These are phyloP conservation scores for Nesometra sesokonis DNA, from an alignment of 35 echinoderm and acorn worm genomes.

Conservation along the genomic window DNA sequence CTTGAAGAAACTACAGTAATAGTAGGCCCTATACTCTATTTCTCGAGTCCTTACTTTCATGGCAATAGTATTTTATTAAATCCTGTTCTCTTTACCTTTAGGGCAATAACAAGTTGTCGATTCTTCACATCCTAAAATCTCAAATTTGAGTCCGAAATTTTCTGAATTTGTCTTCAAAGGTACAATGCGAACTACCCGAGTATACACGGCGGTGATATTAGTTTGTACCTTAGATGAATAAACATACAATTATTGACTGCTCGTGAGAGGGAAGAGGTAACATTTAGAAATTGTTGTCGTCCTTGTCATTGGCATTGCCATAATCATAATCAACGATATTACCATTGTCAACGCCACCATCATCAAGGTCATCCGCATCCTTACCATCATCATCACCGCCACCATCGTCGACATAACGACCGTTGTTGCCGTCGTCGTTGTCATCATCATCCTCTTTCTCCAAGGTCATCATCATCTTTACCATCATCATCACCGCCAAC, in stretches of 20 bases:
- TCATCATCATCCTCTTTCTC: too few species aligned
- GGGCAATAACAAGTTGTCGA: not conserved
- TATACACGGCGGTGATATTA: not conserved
- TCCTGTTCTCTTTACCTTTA: too few species aligned
- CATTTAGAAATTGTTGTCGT: not conserved
- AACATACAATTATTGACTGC: too few species aligned
- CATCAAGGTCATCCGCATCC: not conserved
- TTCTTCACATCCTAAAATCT: not conserved
- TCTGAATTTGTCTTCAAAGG: not conserved
- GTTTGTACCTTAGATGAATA: not conserved
- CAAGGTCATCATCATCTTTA: too few species aligned
- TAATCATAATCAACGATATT: not conserved
- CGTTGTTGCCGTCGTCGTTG: too few species aligned
- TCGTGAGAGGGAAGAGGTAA: too few species aligned
- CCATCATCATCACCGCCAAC: not conserved
- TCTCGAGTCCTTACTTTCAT: too few species aligned
- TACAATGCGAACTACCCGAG: not conserved
- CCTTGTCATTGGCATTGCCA: not conserved
- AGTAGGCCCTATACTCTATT: too few species aligned
- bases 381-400: not conserved
- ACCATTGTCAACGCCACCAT: not conserved
- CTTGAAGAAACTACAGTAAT: too few species aligned
- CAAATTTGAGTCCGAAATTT: not conserved
- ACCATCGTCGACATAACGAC: not conserved
- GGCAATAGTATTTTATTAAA: too few species aligned